These are phyloP conservation scores for Coelogynopora nodosa DNA, from an alignment of 2,888 invertebrate genomes.

Conservation along the genomic window DNA sequence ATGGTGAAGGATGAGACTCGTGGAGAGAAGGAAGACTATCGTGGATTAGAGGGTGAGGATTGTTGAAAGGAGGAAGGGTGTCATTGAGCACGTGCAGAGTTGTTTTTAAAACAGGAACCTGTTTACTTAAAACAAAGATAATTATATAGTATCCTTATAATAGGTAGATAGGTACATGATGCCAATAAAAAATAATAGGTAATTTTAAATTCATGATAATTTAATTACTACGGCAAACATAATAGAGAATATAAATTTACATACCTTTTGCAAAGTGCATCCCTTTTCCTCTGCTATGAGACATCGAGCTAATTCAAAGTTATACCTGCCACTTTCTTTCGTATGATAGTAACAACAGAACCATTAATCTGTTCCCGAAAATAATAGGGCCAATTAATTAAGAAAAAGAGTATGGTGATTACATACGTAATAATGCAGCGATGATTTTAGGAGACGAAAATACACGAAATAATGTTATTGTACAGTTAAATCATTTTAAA, in stretches of 20 bases:
- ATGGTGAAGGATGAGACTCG: not conserved
- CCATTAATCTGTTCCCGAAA: no score
- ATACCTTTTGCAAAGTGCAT: not conserved
- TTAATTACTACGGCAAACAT: not conserved
- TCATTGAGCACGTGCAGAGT: not conserved
- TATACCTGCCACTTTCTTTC: no score
- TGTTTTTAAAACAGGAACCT: not conserved
- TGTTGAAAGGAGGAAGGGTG: not conserved
- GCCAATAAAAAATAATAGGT: not conserved
- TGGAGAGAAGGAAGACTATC: not conserved
- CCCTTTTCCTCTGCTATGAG: not conserved
- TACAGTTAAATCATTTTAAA: not conserved
- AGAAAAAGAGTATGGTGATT: not conserved
- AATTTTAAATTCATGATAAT: not conserved
- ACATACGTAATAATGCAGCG: not conserved
- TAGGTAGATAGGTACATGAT: not conserved
- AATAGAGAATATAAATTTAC: not conserved
- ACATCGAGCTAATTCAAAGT: no score
- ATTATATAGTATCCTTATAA: not conserved
- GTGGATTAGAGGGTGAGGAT: not conserved
- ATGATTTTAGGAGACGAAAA: not conserved
- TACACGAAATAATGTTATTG: not conserved
- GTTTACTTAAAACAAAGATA: not conserved
- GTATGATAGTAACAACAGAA: no score
- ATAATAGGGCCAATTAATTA: not conserved